Base-by-base conservation (phyloP, 2,797 vertebrate genomes). In the Acropternis orthonyx region DNA sequence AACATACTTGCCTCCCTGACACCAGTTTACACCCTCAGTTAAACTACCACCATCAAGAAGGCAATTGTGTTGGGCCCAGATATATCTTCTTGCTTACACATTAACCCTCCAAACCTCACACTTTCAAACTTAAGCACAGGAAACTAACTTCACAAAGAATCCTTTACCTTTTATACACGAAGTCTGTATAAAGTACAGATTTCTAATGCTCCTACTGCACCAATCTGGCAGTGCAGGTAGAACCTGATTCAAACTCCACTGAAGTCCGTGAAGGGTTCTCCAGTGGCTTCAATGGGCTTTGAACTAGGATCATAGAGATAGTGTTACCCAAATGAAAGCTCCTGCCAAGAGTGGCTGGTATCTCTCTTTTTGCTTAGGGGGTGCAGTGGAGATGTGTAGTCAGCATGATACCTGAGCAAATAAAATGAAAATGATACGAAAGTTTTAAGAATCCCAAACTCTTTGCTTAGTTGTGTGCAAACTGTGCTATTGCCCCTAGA, bases 331-430 rank as follows among this genome's bases (percentile, higher is more conserved):
- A 89, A 16, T 12, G 93, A 97, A 97, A 96, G 95, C 75, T 97
- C 95, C 85, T 93, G 86, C 76, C 76, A 95, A 96, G 97, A 96
- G 95, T 89, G 95, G 96, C 93, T 96, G 96, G 84, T 95, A 96
- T 97, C 95, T 97, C 96, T 97, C 94, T 94, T 96, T 90, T 95
- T 88, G 95, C 72, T 88, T 95, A 93, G 55, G 90, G 82, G 96
- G 89, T 91, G 89, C 91, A 91, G 89, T 94, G 93, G 95, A 97
- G 94, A 95, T 97, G 92, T 87, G 92, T 83, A 88, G 92, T 97
- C 95, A 95, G 93, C 95, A 92, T 91, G 97, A 98, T 96, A 98
- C 98, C 98, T 98, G 98, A 98, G 98, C 97, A 97, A 98, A 98
- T 92, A 97, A 98, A 98, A 97, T 88, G 61, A 91, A 97, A 96